Conservation (phyloP, 2,113 vertebrate species). For the Neotragus moschatus region DNA sequence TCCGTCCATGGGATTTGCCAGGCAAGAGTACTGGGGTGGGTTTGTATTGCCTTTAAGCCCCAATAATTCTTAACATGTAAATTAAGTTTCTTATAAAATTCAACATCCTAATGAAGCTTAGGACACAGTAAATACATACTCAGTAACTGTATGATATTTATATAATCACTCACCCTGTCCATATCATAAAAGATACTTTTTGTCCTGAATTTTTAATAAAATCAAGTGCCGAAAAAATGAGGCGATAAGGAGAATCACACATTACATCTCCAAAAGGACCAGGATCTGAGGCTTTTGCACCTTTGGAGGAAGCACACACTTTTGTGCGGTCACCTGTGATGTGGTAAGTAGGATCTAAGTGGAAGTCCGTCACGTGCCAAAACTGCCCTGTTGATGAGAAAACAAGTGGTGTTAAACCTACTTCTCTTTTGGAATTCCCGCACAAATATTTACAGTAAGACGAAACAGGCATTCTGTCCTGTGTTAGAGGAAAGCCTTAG, state of each 20-base stretch:
- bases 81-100: neutral
- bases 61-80: slow-evolving; percentile 19
- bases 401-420: slow-evolving; percentile 62
- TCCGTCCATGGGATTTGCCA: too few relatives aligned
- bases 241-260: slow-evolving; percentile 94
- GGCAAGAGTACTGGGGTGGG: too few relatives aligned
- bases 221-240: slow-evolving; percentile 92
- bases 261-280: slow-evolving; percentile 92
- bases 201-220: slow-evolving; percentile 86
- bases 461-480: neutral
- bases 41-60: too few relatives aligned
- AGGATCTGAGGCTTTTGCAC: slow-evolving; percentile 84
- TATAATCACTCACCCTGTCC: slow-evolving; percentile 91
- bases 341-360: slow-evolving; percentile 94
- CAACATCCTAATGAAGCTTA: neutral
- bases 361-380: slow-evolving; percentile 97
- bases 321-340: slow-evolving; percentile 87
- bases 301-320: slow-evolving; percentile 95
- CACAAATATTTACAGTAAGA: neutral
- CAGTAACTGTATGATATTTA: neutral
- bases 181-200: slow-evolving; percentile 92
- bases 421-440: neutral
- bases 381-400: slow-evolving; percentile 86
- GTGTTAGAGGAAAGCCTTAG: neutral
- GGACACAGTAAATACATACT: neutral